Conservation (phyloP, 2,888 invertebrate genomes). For the Drymonia ruficornis region DNA sequence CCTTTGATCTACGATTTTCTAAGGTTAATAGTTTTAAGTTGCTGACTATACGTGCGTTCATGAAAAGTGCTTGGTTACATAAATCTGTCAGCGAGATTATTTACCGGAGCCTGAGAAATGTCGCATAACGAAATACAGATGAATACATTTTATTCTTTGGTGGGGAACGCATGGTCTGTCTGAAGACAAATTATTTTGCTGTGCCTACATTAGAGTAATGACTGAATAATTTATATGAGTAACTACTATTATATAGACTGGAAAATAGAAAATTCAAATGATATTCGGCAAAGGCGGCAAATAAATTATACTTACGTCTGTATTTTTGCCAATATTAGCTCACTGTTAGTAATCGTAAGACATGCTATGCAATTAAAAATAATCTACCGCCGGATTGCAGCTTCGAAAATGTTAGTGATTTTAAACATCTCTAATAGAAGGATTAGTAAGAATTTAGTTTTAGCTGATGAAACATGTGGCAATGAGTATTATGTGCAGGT, state of each 20-base stretch:
- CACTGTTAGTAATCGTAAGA: too few species aligned
- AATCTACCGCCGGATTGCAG: too few species aligned
- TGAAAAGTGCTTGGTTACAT: background rate
- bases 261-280: too few species aligned
- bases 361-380: too few species aligned
- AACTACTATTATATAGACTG: too few species aligned
- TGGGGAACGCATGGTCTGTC: background rate
- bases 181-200: too few species aligned
- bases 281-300: too few species aligned
- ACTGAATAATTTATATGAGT: too few species aligned
- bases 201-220: too few species aligned
- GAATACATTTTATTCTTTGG: constrained; percentile 9
- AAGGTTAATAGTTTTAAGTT: background rate
- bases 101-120: constrained; percentile 7
- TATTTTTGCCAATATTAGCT: too few species aligned
- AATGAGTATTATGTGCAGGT: constrained; percentile 1
- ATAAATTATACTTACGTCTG: too few species aligned
- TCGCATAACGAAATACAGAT: constrained; percentile 5
- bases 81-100: background rate
- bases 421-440: background rate
- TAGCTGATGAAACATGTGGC: constrained; percentile 3
- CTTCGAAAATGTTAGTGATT: background rate
- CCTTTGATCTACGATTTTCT: background rate
- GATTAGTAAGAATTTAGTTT: background rate
- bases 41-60: background rate